These are phyloP conservation scores for Cairina moschata DNA, from an alignment of 2,113 vertebrate species.

Conservation along the genomic window DNA sequence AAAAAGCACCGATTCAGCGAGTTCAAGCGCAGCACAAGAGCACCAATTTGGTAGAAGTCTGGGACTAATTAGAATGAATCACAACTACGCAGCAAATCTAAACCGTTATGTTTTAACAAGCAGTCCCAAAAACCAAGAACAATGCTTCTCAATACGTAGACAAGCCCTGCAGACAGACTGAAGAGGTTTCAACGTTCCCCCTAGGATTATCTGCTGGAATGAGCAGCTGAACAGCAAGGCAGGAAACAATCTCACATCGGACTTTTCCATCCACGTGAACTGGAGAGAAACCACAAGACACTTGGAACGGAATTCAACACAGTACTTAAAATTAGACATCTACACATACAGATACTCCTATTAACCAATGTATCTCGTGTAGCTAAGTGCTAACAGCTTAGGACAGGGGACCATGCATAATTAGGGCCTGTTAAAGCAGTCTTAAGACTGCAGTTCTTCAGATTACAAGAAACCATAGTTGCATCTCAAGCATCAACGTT, in stretches of 20 bases:
- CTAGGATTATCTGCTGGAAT: conserved; percentile 72
- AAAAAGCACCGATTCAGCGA: conserved; percentile 42
- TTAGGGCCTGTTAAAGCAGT: neutral
- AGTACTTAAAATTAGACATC: conserved; percentile 20
- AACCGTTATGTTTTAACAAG: conserved; percentile 24
- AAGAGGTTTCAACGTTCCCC: conserved; percentile 67
- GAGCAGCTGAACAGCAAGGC: conserved; percentile 73
- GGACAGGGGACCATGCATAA: conserved; percentile 35
- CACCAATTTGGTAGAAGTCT: conserved; percentile 58
- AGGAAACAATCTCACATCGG: conserved; percentile 70
- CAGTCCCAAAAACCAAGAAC: conserved; percentile 77
- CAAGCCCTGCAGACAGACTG: conserved; percentile 72
- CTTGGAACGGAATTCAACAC: conserved; percentile 54
- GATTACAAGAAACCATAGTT: neutral
- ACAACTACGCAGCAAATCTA: conserved; percentile 52
- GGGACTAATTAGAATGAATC: conserved; percentile 59
- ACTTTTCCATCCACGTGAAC: conserved; percentile 66
- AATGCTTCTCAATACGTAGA: conserved; percentile 47
- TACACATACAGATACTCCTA: conserved; percentile 4
- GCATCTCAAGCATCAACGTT: neutral
- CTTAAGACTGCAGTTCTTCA: neutral
- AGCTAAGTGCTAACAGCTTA: conserved; percentile 29
- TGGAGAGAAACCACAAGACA: conserved; percentile 71
- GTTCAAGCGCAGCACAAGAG: conserved; percentile 65
- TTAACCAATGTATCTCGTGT: neutral